Percentiles rank a stretch among this genome's conserved stretches.
Conservation (phyloP, 2,888 invertebrate species). For the Heliconius aoede region DNA sequence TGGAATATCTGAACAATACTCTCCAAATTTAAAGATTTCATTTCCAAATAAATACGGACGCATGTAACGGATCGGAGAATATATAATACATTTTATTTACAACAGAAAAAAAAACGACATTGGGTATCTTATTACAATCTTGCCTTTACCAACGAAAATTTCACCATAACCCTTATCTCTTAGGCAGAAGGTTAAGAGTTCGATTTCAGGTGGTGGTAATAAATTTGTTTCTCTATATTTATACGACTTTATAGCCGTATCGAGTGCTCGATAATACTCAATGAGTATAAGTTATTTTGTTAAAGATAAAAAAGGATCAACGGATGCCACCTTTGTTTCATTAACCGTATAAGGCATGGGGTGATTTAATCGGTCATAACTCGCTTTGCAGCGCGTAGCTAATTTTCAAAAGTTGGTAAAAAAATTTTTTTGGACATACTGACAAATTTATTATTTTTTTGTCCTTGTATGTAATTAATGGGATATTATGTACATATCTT, state of each 20-base stretch:
- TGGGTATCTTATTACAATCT: constrained; percentile 47
- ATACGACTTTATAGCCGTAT: constrained; percentile 72
- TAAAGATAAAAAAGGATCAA: constrained; percentile 64
- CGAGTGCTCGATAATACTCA: constrained; percentile 72
- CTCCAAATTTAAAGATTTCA: constrained; percentile 55
- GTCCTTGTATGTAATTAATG: constrained; percentile 24
- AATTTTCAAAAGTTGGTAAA: constrained; percentile 20
- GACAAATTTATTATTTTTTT: constrained; percentile 22
- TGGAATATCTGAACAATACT: constrained; percentile 48
- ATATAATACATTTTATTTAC: constrained; percentile 55
- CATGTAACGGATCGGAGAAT: constrained; percentile 57
- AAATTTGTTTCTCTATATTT: constrained; percentile 58
- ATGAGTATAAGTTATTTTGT: constrained; percentile 75
- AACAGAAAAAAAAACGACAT: constrained; percentile 58
- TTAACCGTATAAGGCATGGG: constrained; percentile 70
- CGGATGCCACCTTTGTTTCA: constrained; percentile 77
- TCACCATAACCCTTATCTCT: neutral
- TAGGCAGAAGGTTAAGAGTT: constrained; percentile 19
- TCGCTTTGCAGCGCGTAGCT: constrained; percentile 29
- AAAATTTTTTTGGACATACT: constrained; percentile 20
- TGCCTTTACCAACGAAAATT: neutral
- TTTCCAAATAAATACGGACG: constrained; percentile 59
- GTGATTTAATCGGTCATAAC: constrained; percentile 60
- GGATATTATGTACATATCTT: constrained; percentile 9
- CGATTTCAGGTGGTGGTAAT: neutral